phyloP scores from a whole-genome alignment of 2,113 vertebrate species.

The Orcinus orca region DNA sequence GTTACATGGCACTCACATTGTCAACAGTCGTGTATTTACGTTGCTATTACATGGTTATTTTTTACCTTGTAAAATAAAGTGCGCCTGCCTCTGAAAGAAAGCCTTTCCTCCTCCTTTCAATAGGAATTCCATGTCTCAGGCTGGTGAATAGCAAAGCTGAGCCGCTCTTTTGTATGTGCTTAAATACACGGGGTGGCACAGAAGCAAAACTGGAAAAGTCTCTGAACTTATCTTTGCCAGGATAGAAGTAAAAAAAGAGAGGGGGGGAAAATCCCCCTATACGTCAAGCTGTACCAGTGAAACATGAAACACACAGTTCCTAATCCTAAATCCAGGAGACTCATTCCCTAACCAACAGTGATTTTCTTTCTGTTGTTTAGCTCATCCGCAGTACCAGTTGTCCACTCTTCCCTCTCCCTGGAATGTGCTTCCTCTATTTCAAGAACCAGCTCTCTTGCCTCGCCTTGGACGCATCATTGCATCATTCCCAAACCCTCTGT shows the following conservation, averaged over 20 bases:
- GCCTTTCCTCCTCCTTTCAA: slow-evolving; percentile 65
- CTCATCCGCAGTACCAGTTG: neutral
- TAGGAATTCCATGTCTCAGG: neutral
- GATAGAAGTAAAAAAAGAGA: neutral
- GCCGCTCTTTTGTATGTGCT: neutral
- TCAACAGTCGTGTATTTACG: slow-evolving; percentile 75
- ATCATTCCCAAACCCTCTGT: neutral
- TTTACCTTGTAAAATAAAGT: slow-evolving; percentile 68
- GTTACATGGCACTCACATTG: slow-evolving; percentile 78
- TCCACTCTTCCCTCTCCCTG: fast-evolving
- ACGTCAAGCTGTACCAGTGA: neutral
- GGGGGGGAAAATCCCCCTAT: neutral
- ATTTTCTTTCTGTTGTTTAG: neutral
- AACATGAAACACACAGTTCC: neutral
- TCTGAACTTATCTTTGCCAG: neutral
- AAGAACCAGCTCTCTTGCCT: fast-evolving
- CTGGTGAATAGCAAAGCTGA: neutral
- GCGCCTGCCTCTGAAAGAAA: slow-evolving; percentile 58
- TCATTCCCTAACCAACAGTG: neutral
- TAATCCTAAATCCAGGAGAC: neutral
- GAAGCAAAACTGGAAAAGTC: neutral
- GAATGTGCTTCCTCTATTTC: fast-evolving
- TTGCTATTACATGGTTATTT: slow-evolving; percentile 76
- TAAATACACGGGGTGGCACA: fast-evolving
- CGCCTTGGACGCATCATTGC: fast-evolving